These are phyloP conservation scores for Teleiodes luculella DNA, from an alignment of 2,888 invertebrate species.

Conservation along the genomic window DNA sequence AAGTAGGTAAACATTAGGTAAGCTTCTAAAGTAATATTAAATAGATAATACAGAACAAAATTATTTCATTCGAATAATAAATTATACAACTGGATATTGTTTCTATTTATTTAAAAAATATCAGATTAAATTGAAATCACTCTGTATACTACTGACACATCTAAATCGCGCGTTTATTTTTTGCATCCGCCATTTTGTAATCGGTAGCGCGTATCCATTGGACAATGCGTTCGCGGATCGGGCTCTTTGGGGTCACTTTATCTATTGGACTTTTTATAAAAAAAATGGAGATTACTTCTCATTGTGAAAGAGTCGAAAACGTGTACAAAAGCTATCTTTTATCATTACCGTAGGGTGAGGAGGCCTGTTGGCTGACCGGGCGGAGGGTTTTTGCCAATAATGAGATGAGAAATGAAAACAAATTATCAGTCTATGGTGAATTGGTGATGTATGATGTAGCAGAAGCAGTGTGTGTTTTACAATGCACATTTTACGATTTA, in stretches of 20 bases:
- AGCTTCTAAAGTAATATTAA: too few species aligned
- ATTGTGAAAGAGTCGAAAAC: constrained; percentile 69
- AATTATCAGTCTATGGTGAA: background rate
- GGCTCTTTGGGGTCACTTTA: constrained; percentile 76
- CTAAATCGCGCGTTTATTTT: background rate
- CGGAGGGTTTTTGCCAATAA: constrained; percentile 24
- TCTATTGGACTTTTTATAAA: constrained; percentile 23
- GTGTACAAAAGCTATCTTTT: constrained; percentile 60
- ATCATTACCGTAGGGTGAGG: constrained; percentile 31
- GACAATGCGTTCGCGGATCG: constrained; percentile 38
- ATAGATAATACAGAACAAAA: too few species aligned
- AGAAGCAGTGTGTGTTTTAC: too few species aligned
- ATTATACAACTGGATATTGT: too few species aligned
- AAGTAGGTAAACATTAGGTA: too few species aligned
- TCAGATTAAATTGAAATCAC: too few species aligned
- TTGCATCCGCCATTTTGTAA: constrained; percentile 40
- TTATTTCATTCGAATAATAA: too few species aligned
- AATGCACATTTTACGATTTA: too few species aligned
- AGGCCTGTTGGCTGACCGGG: constrained; percentile 67
- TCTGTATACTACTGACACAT: too few species aligned
- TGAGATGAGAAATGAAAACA: constrained; percentile 13
- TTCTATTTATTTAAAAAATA: too few species aligned
- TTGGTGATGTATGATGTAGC: too few species aligned
- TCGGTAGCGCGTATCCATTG: constrained; percentile 47
- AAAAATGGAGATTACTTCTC: constrained; percentile 61